phyloP scores from a whole-genome alignment of 2,797 vertebrate genomes.

The Myotis daubentonii region DNA sequence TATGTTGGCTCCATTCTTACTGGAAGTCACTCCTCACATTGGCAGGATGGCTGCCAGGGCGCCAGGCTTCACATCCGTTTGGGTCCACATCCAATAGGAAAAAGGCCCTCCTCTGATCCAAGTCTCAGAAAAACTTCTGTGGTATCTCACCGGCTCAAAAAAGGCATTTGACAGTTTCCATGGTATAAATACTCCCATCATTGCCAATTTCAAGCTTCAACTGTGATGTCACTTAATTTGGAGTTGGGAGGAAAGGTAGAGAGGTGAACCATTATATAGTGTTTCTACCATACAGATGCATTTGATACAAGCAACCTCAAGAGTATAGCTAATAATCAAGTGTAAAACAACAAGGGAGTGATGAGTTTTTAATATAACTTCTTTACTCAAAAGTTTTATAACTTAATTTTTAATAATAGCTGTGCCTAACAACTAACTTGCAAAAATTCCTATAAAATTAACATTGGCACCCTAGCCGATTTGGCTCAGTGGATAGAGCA shows the following conservation, averaged over 20 bases:
- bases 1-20: neutral
- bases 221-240: neutral
- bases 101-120: neutral
- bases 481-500: too few species aligned
- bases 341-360: neutral
- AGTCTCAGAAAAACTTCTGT: neutral
- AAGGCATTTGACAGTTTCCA: neutral
- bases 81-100: neutral
- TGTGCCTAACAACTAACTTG: neutral
- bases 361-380: neutral
- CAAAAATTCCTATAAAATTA: neutral
- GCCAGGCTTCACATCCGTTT: neutral
- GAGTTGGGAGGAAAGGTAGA: neutral
- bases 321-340: neutral
- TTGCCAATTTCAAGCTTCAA: conserved; percentile 2
- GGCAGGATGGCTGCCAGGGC: neutral
- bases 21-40: neutral
- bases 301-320: neutral
- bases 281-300: neutral
- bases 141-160: neutral
- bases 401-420: neutral
- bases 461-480: neutral
- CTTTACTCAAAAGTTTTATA: neutral
- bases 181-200: neutral
- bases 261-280: neutral